These are phyloP conservation scores for Volucella inanis DNA, from an alignment of 2,888 invertebrate species.

Conservation along the genomic window DNA sequence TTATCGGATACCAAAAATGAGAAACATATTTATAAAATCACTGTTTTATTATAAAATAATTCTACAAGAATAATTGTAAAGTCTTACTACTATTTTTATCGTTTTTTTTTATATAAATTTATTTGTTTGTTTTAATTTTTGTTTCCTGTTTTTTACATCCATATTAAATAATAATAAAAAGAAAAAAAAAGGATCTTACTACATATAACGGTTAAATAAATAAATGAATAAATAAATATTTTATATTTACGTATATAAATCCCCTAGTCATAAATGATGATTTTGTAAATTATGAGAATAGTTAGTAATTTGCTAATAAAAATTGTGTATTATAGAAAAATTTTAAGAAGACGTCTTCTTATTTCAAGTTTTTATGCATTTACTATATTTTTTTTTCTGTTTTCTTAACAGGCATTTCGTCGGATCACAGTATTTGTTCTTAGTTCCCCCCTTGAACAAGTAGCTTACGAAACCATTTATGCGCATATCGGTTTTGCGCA, in stretches of 20 bases:
- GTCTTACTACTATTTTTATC: constrained; percentile 38
- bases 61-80: constrained; percentile 46
- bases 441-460: no score
- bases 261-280: constrained; percentile 70
- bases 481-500: no score
- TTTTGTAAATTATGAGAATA: constrained; percentile 64
- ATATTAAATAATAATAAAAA: constrained; percentile 36
- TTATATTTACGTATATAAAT: constrained; percentile 67
- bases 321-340: constrained; percentile 69
- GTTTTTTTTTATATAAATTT: constrained; percentile 29
- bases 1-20: constrained; percentile 66
- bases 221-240: constrained; percentile 52
- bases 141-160: neutral
- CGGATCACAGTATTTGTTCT: no score
- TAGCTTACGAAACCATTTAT: no score
- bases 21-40: constrained; percentile 59
- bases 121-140: constrained; percentile 28
- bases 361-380: no score
- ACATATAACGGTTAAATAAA: constrained; percentile 15
- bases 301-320: constrained; percentile 74
- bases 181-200: constrained; percentile 26
- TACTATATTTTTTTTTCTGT: constrained; percentile 10
- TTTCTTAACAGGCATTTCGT: neutral
- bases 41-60: constrained; percentile 42
- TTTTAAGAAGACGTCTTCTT: constrained; percentile 29